phyloP scores from a whole-genome alignment of 2,797 vertebrate genomes.

The Xiphophorus birchmanni region DNA sequence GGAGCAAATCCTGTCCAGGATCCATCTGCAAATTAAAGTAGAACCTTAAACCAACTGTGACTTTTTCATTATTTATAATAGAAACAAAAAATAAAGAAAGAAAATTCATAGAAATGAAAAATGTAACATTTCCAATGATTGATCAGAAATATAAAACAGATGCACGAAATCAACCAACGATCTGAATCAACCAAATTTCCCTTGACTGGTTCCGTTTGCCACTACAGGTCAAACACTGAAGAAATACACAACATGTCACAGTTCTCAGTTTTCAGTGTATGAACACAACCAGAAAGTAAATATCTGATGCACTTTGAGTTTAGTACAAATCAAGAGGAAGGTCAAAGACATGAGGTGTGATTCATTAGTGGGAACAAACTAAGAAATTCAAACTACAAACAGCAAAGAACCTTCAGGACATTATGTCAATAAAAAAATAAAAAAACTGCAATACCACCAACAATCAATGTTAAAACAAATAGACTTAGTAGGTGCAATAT shows the following conservation, averaged over 20 bases:
- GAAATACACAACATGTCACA: neutral
- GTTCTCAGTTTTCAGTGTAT: neutral
- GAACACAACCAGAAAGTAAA: neutral
- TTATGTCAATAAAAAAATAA: neutral
- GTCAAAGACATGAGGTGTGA: neutral
- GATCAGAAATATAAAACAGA: neutral
- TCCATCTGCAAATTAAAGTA: slow-evolving; percentile 86
- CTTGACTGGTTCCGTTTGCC: neutral
- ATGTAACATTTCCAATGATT: neutral
- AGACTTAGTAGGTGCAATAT: neutral
- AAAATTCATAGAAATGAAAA: neutral
- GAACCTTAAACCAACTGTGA: neutral
- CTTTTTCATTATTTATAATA: neutral
- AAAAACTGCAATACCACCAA: neutral
- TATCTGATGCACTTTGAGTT: neutral
- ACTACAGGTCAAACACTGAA: neutral
- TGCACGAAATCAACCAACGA: neutral
- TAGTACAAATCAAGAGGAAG: neutral
- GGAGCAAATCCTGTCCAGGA: slow-evolving; percentile 97
- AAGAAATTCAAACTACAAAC: neutral
- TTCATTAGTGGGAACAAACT: neutral
- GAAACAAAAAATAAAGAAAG: neutral
- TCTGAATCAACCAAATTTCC: neutral
- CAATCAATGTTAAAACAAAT: neutral
- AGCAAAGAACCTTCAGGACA: neutral